Evolutionary conservation across 2,797 vertebrate species (phyloP).

Genomic region (Danio jaintianensis): DNA sequence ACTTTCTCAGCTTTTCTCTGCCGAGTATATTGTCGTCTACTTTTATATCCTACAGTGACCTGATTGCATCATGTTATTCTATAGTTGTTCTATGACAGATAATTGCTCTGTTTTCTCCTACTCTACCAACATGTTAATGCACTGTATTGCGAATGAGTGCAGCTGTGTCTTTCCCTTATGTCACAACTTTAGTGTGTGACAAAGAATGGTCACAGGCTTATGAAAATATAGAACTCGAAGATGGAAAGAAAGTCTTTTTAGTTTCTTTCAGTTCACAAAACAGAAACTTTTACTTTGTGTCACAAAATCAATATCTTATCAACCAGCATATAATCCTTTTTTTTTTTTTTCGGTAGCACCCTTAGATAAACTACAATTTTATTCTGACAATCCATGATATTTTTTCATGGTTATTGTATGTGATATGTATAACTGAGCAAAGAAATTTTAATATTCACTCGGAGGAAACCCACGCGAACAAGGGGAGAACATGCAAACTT

Average conservation of each 20-base stretch:
- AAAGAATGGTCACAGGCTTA: background rate
- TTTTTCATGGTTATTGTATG: too few species aligned
- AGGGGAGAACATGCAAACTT: too few species aligned
- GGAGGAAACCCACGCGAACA: too few species aligned
- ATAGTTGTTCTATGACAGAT: background rate
- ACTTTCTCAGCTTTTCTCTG: constrained; percentile 5
- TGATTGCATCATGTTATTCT: background rate
- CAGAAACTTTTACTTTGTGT: background rate
- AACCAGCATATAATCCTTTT: background rate
- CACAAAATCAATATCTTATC: constrained; percentile 2
- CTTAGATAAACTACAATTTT: background rate
- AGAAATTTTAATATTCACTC: too few species aligned
- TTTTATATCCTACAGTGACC: background rate
- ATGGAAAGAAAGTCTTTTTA: background rate
- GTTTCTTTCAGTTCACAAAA: background rate
- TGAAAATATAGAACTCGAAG: background rate
- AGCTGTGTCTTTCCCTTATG: background rate
- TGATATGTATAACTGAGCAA: too few species aligned
- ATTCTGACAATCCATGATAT: background rate
- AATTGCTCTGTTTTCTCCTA: background rate
- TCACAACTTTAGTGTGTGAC: too few species aligned
- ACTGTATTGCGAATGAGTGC: background rate
- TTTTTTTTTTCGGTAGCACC: background rate
- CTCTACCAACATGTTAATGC: background rate
- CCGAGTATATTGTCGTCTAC: background rate